Percentiles rank a stretch among this genome's conserved stretches.
Conservation (phyloP, 2,888 invertebrate genomes). For the Thymelicus lineola region DNA sequence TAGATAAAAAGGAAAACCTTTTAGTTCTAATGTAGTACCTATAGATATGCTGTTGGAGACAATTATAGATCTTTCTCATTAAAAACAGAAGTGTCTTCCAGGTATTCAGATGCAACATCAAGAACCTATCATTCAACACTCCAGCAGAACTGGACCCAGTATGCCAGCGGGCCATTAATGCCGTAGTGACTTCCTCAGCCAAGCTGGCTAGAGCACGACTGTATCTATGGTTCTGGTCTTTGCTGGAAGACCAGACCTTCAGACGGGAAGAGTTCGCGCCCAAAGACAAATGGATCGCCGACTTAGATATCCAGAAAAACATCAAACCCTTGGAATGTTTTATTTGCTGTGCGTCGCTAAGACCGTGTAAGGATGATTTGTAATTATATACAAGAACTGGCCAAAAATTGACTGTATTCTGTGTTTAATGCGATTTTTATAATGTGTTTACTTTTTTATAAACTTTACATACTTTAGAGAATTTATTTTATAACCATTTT, state of each 20-base stretch:
- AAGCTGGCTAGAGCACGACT: conserved; percentile 59
- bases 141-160: conserved; percentile 59
- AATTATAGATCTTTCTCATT: too few relatives aligned
- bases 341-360: conserved; percentile 9
- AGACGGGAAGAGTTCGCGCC: conserved; percentile 53
- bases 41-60: too few relatives aligned
- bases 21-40: too few relatives aligned
- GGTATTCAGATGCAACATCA: conserved; percentile 74
- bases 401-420: too few relatives aligned
- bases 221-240: conserved; percentile 62
- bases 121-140: conserved; percentile 65
- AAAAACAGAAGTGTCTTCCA: conserved; percentile 40
- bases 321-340: conserved; percentile 16
- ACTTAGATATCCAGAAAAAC: conserved; percentile 42
- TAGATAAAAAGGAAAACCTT: too few relatives aligned
- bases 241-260: conserved; percentile 61
- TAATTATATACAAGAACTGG: neutral
- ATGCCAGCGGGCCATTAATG: conserved; percentile 60
- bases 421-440: too few relatives aligned
- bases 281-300: conserved; percentile 58
- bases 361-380: conserved; percentile 5
- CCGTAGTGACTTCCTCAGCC: conserved; percentile 56
- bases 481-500: too few relatives aligned
- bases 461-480: too few relatives aligned
- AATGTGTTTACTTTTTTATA: too few relatives aligned